Conservation (phyloP, 1,140 invertebrate species). For the Batillaria attramentaria region DNA sequence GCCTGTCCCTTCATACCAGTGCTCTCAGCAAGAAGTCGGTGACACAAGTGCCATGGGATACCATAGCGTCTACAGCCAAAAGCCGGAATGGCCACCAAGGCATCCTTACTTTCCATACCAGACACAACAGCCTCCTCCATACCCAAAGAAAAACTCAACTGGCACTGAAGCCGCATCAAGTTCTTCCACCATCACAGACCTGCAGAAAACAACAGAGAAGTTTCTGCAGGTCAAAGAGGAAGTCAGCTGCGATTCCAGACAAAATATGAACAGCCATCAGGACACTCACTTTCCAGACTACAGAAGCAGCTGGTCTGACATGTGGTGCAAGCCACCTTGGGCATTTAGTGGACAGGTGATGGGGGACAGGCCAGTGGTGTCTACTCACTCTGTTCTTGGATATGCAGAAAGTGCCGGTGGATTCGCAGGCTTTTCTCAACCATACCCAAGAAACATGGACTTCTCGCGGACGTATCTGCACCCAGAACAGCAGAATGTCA, state of each 20-base stretch:
- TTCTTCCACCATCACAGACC: constrained; percentile 14
- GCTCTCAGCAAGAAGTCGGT: not conserved
- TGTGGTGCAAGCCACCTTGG: not conserved
- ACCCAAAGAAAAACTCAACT: not conserved
- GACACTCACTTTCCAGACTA: not conserved
- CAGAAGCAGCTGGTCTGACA: not conserved
- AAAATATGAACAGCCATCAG: not conserved
- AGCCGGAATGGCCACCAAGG: not conserved
- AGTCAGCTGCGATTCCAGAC: not conserved
- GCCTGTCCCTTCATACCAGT: not conserved
- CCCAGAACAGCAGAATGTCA: too few relatives aligned
- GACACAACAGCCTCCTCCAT: not conserved
- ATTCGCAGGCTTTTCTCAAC: too few relatives aligned
- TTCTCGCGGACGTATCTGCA: too few relatives aligned
- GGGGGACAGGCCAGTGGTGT: not conserved
- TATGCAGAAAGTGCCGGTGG: too few relatives aligned
- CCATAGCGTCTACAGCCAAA: not conserved
- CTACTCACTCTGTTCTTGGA: too few relatives aligned
- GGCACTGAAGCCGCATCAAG: not conserved
- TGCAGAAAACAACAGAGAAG: constrained; percentile 23
- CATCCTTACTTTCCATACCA: not conserved
- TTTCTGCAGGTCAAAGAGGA: constrained; percentile 29
- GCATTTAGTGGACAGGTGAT: constrained; percentile 1
- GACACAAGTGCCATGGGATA: not conserved
- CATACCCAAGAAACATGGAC: too few relatives aligned